phyloP scores from a whole-genome alignment of 2,888 invertebrate genomes.

The Drosophila formosana region DNA sequence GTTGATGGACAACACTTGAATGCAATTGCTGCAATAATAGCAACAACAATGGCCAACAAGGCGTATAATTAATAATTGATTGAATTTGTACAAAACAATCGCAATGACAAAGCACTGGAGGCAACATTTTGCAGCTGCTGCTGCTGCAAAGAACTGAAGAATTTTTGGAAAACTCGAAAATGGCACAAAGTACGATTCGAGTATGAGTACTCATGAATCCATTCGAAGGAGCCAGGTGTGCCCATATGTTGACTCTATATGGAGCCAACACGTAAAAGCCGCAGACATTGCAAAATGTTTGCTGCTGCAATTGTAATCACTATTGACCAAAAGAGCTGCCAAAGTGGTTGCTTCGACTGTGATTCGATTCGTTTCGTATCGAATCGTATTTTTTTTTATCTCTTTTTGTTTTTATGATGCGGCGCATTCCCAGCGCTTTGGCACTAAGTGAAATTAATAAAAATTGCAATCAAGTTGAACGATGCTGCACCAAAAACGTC shows the following conservation, averaged over 20 bases:
- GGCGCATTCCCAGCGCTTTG: constrained; percentile 68
- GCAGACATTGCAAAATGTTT: constrained; percentile 66
- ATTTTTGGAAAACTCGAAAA: constrained; percentile 55
- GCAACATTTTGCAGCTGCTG: constrained; percentile 21
- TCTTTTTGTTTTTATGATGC: constrained; percentile 45
- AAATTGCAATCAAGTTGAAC: constrained; percentile 66
- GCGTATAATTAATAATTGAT: constrained; percentile 81
- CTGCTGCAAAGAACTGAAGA: constrained; percentile 62
- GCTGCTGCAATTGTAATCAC: constrained; percentile 72
- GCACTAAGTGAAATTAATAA: constrained; percentile 78
- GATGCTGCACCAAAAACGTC: constrained; percentile 79
- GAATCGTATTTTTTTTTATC: not conserved
- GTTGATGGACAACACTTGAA: constrained; percentile 57
- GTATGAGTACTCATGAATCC: not conserved
- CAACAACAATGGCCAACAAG: constrained; percentile 55
- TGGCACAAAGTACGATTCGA: constrained; percentile 64
- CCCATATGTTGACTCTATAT: constrained; percentile 66
- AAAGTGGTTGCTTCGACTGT: constrained; percentile 13
- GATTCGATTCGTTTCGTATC: not conserved
- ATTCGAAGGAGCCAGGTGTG: constrained; percentile 65
- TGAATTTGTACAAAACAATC: constrained; percentile 58
- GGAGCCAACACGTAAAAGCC: constrained; percentile 61
- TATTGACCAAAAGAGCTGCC: constrained; percentile 57
- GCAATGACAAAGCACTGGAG: constrained; percentile 50
- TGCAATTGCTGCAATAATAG: constrained; percentile 58